A percentile compares a stretch with the other conserved stretches of the same genome.
These are phyloP conservation scores for Adrianichthys oophorus DNA, from an alignment of 2,797 vertebrate genomes.

Conservation along the genomic window DNA sequence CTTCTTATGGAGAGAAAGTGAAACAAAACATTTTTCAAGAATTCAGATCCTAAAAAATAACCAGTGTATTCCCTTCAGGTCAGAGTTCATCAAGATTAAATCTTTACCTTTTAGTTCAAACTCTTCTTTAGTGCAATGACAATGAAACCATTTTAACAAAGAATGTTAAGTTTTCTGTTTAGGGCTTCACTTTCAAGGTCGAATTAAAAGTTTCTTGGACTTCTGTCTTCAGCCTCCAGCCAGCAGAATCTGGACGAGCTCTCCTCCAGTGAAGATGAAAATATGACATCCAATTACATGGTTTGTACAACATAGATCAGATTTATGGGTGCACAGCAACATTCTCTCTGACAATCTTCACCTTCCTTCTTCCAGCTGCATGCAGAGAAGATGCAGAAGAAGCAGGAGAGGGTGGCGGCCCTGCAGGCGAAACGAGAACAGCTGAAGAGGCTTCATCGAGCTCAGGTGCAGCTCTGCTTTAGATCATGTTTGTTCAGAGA, in stretches of 20 bases:
- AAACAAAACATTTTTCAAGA: too few species aligned
- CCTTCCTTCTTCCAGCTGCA: constrained; percentile 58
- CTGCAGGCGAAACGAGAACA: constrained; percentile 86
- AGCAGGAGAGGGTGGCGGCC: constrained; percentile 80
- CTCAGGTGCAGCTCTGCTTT: constrained; percentile 79
- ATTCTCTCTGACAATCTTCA: constrained; percentile 1
- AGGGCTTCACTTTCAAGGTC: too few species aligned
- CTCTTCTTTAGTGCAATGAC: too few species aligned
- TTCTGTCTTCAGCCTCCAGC: constrained; percentile 54
- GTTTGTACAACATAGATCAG: constrained; percentile 61
- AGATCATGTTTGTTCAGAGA: background rate
- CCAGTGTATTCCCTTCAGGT: too few species aligned
- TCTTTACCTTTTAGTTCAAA: too few species aligned
- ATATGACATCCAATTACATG: constrained; percentile 52
- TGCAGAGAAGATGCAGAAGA: constrained; percentile 72
- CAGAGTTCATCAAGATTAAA: too few species aligned
- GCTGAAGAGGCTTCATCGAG: constrained; percentile 90
- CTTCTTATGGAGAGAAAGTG: too few species aligned
- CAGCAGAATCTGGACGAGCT: constrained; percentile 57
- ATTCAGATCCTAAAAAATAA: too few species aligned
- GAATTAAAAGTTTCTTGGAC: too few species aligned
- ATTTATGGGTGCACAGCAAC: background rate
- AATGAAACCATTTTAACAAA: too few species aligned
- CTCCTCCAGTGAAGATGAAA: constrained; percentile 81
- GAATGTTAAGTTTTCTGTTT: too few species aligned